Evolutionary conservation across 1,140 invertebrate species (phyloP).

Genomic region (Aphelinus certus): DNA sequence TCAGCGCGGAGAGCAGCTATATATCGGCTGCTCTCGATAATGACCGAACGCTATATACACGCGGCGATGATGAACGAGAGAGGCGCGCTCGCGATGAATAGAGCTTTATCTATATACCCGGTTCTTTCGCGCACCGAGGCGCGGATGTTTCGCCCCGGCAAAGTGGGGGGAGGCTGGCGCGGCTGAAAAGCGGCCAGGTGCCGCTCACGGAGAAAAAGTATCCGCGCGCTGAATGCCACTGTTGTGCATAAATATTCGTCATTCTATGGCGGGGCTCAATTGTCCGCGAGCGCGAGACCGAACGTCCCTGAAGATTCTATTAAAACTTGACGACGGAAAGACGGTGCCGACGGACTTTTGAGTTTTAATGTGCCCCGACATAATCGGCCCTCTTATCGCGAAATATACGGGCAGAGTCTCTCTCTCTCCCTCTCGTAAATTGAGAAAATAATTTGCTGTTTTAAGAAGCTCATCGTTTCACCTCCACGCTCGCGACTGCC

Average conservation of each 20-base stretch:
- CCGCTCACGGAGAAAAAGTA: neutral
- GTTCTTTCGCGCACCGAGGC: too few relatives aligned
- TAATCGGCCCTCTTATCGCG: constrained; percentile 56
- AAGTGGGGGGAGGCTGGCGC: constrained; percentile 10
- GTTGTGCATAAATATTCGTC: neutral
- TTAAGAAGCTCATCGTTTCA: constrained; percentile 43
- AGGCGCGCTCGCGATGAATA: too few relatives aligned
- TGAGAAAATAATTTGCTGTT: constrained; percentile 57
- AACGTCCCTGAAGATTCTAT: constrained; percentile 15
- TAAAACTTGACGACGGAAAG: constrained; percentile 39
- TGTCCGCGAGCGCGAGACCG: neutral
- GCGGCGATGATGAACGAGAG: constrained; percentile 6
- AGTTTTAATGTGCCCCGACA: constrained; percentile 58
- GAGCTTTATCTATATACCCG: too few relatives aligned
- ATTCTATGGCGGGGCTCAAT: neutral
- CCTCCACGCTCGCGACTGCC: neutral
- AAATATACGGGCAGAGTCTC: constrained; percentile 48
- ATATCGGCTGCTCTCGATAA: constrained; percentile 1
- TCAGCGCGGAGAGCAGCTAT: too few relatives aligned
- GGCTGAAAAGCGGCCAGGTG: neutral
- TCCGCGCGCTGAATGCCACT: neutral
- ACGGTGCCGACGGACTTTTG: constrained; percentile 43
- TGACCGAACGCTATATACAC: neutral
- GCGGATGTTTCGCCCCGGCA: neutral
- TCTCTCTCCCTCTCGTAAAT: constrained; percentile 50